Evolutionary conservation across 2,113 vertebrate genomes (phyloP).

Genomic region (Spheniscus mendiculus): DNA sequence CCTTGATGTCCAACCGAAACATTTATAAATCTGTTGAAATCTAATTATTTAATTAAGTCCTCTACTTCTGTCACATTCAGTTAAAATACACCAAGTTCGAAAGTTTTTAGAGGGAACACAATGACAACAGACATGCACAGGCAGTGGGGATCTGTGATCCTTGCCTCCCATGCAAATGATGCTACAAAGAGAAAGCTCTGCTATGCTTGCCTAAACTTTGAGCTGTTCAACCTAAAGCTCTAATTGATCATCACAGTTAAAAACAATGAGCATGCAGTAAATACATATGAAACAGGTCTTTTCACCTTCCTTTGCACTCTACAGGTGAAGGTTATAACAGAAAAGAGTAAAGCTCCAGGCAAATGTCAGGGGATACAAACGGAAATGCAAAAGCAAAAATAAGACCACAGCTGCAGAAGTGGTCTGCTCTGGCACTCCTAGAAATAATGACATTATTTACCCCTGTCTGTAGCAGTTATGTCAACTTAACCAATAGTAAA

Average conservation of each 20-base stretch:
- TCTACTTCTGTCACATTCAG: background rate
- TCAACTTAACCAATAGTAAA: background rate
- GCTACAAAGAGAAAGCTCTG: background rate
- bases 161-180: background rate
- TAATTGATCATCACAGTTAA: background rate
- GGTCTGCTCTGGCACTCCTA: background rate
- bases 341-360: background rate
- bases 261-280: background rate
- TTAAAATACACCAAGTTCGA: background rate
- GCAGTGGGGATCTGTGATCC: background rate
- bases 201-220: background rate
- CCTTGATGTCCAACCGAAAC: conserved; percentile 3
- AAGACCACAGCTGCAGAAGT: background rate
- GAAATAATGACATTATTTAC: background rate
- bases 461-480: background rate
- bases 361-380: background rate
- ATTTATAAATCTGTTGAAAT: conserved; percentile 13
- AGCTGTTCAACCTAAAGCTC: background rate
- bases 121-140: background rate
- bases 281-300: background rate
- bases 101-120: background rate
- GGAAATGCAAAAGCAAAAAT: background rate
- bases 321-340: background rate
- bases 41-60: conserved; percentile 32
- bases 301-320: background rate